Conservation (phyloP, 1,140 invertebrate species). For the Chymomyza costata region DNA sequence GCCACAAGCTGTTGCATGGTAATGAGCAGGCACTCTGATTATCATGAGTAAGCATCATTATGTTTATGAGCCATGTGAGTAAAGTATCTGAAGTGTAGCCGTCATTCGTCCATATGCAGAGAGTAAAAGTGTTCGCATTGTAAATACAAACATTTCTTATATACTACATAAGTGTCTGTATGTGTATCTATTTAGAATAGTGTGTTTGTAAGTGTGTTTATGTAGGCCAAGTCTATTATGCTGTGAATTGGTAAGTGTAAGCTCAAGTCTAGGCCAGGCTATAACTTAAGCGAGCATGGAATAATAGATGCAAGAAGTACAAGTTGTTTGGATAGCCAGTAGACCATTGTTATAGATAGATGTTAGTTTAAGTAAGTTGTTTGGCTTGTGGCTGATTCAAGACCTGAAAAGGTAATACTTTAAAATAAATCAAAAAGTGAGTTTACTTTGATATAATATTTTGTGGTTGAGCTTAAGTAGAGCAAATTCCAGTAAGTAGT, state of each 20-base stretch:
- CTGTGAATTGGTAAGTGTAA: constrained; percentile 32
- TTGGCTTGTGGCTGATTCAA: no score
- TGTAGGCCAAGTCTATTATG: constrained; percentile 65
- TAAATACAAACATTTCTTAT: constrained; percentile 28
- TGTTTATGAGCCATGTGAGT: constrained; percentile 41
- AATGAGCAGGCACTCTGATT: constrained; percentile 47
- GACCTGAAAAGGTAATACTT: no score
- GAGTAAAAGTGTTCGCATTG: constrained; percentile 62
- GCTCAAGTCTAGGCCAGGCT: constrained; percentile 30
- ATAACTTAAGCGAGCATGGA: not conserved
- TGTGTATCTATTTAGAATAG: constrained; percentile 49
- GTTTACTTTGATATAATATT: no score
- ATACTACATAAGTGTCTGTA: constrained; percentile 24
- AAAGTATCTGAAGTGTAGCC: constrained; percentile 8
- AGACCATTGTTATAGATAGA: no score
- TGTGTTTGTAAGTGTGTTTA: constrained; percentile 36
- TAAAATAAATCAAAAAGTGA: no score
- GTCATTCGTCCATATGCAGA: constrained; percentile 32
- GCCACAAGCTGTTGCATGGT: no score
- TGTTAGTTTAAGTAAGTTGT: no score
- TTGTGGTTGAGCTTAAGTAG: no score
- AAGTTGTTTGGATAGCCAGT: no score
- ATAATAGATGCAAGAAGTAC: no score
- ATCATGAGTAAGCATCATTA: constrained; percentile 70
- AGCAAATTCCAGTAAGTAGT: no score